Percentiles rank a stretch among this genome's conserved stretches.
These are phyloP conservation scores for Poecile montanus DNA, from an alignment of 2,797 vertebrate species.

Conservation along the genomic window DNA sequence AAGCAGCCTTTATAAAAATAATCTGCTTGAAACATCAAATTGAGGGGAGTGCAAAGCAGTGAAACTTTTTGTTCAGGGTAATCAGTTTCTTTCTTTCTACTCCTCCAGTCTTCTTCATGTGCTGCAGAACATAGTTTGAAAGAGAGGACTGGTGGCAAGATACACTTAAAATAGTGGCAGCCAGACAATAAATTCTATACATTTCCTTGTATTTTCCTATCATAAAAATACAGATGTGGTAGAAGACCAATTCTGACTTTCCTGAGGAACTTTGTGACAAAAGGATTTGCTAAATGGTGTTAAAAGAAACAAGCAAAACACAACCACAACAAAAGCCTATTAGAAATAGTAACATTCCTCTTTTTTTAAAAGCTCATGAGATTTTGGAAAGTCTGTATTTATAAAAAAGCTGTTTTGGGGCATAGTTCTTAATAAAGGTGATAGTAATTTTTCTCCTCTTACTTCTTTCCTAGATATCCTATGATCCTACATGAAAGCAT, in stretches of 20 bases:
- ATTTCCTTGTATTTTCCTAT: background rate
- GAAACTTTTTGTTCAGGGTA: background rate
- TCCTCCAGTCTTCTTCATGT: background rate
- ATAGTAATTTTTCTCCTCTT: background rate
- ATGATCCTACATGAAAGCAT: background rate
- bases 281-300: background rate
- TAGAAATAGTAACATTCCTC: background rate
- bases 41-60: background rate
- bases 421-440: background rate
- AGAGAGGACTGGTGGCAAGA: background rate
- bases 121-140: background rate
- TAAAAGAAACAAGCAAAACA: background rate
- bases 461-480: background rate
- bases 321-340: background rate
- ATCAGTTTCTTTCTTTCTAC: background rate
- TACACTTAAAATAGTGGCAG: background rate
- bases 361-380: background rate
- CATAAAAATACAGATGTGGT: background rate
- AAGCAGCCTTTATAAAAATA: background rate
- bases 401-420: background rate
- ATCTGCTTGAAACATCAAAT: background rate
- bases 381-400: background rate
- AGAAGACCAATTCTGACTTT: background rate
- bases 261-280: background rate
- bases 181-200: background rate